These are phyloP conservation scores for Thera britannica DNA, from an alignment of 2,888 invertebrate genomes.

Conservation along the genomic window DNA sequence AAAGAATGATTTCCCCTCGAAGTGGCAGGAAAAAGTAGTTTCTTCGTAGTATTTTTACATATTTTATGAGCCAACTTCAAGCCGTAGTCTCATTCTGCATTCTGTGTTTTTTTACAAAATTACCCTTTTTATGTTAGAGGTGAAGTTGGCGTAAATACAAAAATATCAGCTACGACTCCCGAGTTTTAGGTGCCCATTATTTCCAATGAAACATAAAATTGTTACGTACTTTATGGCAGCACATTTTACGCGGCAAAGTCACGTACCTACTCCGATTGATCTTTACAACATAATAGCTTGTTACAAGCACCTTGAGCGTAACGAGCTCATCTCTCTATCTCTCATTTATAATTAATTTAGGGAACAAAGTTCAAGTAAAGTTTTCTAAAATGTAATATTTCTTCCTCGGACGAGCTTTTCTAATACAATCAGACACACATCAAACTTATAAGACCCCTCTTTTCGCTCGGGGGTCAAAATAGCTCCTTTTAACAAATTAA, in stretches of 20 bases:
- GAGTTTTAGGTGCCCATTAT: not conserved
- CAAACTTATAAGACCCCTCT: too few species aligned
- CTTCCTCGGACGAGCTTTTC: too few species aligned
- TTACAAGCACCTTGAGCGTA: not conserved
- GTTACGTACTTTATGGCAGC: not conserved
- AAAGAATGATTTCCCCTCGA: not conserved
- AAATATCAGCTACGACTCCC: not conserved
- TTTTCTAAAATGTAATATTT: too few species aligned
- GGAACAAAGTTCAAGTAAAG: too few species aligned
- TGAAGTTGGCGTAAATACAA: not conserved
- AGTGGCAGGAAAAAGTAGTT: slow-evolving; percentile 3
- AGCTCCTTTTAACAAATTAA: not conserved
- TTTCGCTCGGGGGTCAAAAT: too few species aligned
- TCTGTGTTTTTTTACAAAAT: too few species aligned
- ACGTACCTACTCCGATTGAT: slow-evolving; percentile 7
- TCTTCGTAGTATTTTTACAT: not conserved
- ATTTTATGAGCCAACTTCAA: not conserved
- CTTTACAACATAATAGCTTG: slow-evolving; percentile 12
- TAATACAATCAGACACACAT: too few species aligned
- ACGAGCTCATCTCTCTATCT: not conserved
- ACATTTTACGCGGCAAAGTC: slow-evolving; percentile 1
- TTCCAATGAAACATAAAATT: slow-evolving; percentile 2
- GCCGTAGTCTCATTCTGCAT: not conserved
- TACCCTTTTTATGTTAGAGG: not conserved
- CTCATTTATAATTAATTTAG: too few species aligned